Conservation (phyloP, 2,888 invertebrate species). For the Enoplolaimus lenunculus region DNA sequence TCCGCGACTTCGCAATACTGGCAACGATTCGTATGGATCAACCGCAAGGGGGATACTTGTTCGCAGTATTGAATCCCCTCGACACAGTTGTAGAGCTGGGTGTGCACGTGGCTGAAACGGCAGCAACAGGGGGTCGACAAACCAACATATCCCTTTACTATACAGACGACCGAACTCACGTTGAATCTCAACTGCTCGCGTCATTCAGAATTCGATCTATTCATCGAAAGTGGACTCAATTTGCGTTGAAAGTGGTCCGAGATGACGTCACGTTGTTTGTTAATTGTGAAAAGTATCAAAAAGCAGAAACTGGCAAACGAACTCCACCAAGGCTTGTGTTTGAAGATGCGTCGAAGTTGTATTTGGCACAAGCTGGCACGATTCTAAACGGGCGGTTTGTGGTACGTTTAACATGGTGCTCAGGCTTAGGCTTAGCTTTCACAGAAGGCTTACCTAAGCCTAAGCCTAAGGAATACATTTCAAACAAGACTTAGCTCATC, state of each 20-base stretch:
- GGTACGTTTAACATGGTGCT: no score
- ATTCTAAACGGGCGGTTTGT: conserved; percentile 69
- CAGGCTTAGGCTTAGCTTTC: no score
- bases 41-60: conserved; percentile 63
- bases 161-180: conserved; percentile 56
- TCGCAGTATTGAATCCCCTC: conserved; percentile 74
- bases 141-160: conserved; percentile 69
- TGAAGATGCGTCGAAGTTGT: conserved; percentile 79
- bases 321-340: conserved; percentile 65
- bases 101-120: conserved; percentile 36
- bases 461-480: no score
- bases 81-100: conserved; percentile 77
- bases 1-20: conserved; percentile 68
- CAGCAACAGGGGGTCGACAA: conserved; percentile 45
- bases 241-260: conserved; percentile 49
- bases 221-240: conserved; percentile 52
- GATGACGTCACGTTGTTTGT: conserved; percentile 67
- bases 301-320: conserved; percentile 49
- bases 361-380: conserved; percentile 81
- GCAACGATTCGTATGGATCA: conserved; percentile 62
- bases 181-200: conserved; percentile 53
- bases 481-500: no score
- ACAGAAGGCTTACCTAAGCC: no score
- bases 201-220: conserved; percentile 62
- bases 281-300: conserved; percentile 65